These are phyloP conservation scores for Panthera leo DNA, from an alignment of 2,113 vertebrate genomes.

Conservation along the genomic window DNA sequence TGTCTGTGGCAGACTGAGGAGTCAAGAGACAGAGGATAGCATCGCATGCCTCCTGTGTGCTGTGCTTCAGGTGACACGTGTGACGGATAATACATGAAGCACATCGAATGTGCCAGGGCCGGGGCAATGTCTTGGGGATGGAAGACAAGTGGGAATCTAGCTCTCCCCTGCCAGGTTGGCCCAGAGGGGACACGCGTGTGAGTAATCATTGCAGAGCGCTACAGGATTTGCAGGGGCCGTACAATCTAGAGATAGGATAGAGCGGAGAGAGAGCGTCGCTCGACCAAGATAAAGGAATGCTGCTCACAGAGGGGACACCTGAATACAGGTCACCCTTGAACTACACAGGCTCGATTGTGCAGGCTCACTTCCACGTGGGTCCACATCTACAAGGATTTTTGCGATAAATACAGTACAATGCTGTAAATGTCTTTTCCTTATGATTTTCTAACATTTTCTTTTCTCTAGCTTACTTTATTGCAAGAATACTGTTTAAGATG, in stretches of 20 bases:
- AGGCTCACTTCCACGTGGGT: not conserved
- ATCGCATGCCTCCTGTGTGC: rapidly evolving
- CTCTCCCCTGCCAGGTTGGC: not conserved
- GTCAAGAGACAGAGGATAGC: not conserved
- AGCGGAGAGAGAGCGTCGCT: not conserved
- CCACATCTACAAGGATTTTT: not conserved
- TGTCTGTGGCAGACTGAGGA: rapidly evolving
- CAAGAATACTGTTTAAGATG: not conserved
- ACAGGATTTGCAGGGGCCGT: not conserved
- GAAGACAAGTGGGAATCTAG: not conserved
- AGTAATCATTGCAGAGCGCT: too few species aligned
- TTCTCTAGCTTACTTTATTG: not conserved
- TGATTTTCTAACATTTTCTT: not conserved
- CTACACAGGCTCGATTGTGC: too few species aligned
- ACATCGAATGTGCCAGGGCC: not conserved
- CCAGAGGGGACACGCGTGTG: not conserved
- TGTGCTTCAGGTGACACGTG: not conserved
- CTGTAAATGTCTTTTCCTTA: not conserved
- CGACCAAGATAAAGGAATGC: not conserved
- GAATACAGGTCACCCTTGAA: not conserved
- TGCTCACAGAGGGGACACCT: not conserved
- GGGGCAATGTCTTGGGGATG: not conserved
- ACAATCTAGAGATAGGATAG: not conserved
- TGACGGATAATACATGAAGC: rapidly evolving
- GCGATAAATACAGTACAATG: not conserved